phyloP scores from a whole-genome alignment of 2,888 invertebrate genomes.

The Synergus japonicus region DNA sequence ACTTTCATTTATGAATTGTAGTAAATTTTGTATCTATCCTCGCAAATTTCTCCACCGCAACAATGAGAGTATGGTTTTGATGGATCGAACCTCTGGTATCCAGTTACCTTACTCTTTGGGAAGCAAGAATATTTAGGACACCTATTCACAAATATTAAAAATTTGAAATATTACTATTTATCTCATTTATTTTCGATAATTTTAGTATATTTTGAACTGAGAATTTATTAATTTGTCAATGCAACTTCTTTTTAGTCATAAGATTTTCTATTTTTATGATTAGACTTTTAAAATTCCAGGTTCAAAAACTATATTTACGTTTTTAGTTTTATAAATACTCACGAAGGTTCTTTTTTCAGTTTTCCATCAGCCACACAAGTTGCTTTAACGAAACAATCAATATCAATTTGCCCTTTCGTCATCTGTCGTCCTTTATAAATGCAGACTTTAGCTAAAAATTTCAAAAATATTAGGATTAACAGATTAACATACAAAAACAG shows the following conservation, averaged over 20 bases:
- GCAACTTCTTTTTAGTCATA: neutral
- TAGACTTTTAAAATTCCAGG: neutral
- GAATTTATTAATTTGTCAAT: neutral
- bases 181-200: neutral
- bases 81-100: slow-evolving; percentile 41
- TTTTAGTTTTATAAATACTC: slow-evolving; percentile 31
- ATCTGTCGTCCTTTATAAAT: slow-evolving; percentile 47
- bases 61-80: slow-evolving; percentile 49
- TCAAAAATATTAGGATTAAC: neutral
- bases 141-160: slow-evolving; percentile 29
- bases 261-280: neutral
- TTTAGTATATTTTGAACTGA: neutral
- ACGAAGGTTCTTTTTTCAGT: slow-evolving; percentile 43
- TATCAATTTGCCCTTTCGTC: slow-evolving; percentile 46
- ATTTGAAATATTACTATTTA: neutral
- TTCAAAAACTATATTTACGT: neutral
- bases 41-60: slow-evolving; percentile 46
- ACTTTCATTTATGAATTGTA: neutral
- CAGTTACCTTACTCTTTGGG: slow-evolving; percentile 41
- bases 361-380: slow-evolving; percentile 46
- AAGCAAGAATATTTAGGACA: slow-evolving; percentile 47
- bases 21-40: slow-evolving; percentile 3
- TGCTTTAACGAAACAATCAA: slow-evolving; percentile 44
- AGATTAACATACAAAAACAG: too few relatives aligned
- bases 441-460: slow-evolving; percentile 49